These are phyloP conservation scores for Leptoclinus maculatus DNA, from an alignment of 2,797 vertebrate genomes.

Conservation along the genomic window DNA sequence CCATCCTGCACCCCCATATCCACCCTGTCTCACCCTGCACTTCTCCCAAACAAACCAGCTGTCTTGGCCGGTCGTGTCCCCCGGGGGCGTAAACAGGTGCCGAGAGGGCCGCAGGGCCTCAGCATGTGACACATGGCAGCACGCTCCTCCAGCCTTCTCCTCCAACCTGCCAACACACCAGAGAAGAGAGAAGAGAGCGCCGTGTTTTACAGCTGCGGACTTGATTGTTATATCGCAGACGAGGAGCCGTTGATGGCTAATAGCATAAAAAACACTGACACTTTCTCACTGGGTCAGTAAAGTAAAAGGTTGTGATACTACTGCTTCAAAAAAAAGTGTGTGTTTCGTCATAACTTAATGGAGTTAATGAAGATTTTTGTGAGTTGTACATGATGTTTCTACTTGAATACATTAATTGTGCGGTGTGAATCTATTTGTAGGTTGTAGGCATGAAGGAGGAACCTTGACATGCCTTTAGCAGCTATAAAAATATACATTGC, in stretches of 20 bases:
- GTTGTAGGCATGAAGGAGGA: slow-evolving; percentile 38
- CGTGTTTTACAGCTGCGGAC: slow-evolving; percentile 59
- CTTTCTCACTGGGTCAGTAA: background rate
- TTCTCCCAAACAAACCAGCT: slow-evolving; percentile 82
- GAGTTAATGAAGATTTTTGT: background rate
- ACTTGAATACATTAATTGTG: background rate
- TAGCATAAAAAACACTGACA: slow-evolving; percentile 12
- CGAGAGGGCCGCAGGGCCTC: slow-evolving; percentile 63
- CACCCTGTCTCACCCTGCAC: slow-evolving; percentile 64
- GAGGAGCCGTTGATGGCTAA: slow-evolving; percentile 39
- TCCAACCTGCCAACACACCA: slow-evolving; percentile 67
- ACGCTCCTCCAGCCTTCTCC: slow-evolving; percentile 59
- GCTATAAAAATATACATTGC: slow-evolving; percentile 66
- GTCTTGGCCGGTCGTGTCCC: slow-evolving; percentile 76
- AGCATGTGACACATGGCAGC: slow-evolving; percentile 76
- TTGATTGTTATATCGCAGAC: slow-evolving; percentile 57
- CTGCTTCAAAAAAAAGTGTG: background rate
- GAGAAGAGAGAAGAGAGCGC: slow-evolving; percentile 24
- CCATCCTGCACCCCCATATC: slow-evolving; percentile 68
- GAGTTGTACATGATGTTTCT: background rate
- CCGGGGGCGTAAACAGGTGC: slow-evolving; percentile 83
- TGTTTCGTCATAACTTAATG: background rate
- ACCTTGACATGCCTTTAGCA: slow-evolving; percentile 33
- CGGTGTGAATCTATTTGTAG: background rate
- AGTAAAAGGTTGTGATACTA: background rate